A percentile compares a stretch with the other conserved stretches of the same genome.
phyloP scores from a whole-genome alignment of 2,113 vertebrate genomes.

The Zosterops lateralis region DNA sequence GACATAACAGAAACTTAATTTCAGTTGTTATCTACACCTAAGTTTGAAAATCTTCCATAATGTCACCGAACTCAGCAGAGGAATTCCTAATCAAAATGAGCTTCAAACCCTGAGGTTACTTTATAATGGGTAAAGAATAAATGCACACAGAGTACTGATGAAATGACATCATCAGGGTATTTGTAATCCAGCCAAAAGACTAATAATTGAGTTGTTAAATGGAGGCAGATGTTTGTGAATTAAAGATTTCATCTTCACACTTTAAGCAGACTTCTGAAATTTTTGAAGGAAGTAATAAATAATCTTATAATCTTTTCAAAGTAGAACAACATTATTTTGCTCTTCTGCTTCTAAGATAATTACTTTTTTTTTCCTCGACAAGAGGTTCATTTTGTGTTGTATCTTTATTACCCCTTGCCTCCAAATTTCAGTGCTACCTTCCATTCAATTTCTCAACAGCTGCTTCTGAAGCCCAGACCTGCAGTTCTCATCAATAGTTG shows the following conservation, averaged over 20 bases:
- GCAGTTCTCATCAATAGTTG: neutral
- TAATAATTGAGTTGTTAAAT: neutral
- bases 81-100: neutral
- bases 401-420: neutral
- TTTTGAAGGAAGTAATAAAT: neutral
- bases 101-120: neutral
- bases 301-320: neutral
- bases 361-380: neutral
- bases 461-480: neutral
- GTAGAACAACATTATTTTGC: neutral
- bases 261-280: neutral
- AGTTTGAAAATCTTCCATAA: neutral
- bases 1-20: neutral
- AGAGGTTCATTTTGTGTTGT: neutral
- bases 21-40: neutral
- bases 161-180: neutral
- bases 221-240: neutral
- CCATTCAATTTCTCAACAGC: neutral
- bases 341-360: neutral
- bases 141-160: neutral
- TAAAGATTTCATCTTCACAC: neutral
- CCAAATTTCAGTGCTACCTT: neutral
- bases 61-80: neutral
- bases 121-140: neutral
- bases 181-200: neutral